Conservation (phyloP, 2,797 vertebrate genomes). For the Xerus rutilus region DNA sequence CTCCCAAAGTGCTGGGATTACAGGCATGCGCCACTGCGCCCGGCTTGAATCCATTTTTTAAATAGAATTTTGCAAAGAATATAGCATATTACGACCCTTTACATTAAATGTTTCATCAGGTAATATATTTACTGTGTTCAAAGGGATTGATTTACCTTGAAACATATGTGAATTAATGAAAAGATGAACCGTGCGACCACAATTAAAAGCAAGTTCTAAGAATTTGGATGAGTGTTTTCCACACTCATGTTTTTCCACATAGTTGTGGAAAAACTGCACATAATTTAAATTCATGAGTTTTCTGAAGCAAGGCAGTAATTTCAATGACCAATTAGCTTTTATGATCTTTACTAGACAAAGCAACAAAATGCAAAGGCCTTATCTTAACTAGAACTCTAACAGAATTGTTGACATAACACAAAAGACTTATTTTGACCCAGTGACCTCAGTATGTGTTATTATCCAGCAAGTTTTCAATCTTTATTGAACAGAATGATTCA, state of each 20-base stretch:
- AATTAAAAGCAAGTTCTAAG: neutral
- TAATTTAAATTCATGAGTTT: conserved; percentile 17
- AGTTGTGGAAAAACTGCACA: neutral
- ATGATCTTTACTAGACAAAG: neutral
- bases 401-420: neutral
- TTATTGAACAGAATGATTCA: neutral
- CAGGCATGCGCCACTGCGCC: too few relatives aligned
- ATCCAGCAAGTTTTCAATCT: neutral
- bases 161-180: neutral
- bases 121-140: neutral
- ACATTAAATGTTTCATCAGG: neutral
- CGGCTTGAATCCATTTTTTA: neutral
- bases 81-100: neutral
- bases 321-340: neutral
- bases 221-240: neutral
- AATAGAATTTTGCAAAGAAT: neutral
- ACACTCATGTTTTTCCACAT: neutral
- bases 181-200: neutral
- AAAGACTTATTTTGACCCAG: neutral
- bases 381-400: neutral
- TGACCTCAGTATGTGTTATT: neutral
- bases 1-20: too few relatives aligned
- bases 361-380: neutral
- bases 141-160: neutral
- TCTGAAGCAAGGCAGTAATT: neutral